Conservation (phyloP, 2,797 vertebrate genomes). For the Furcifer pardalis region DNA sequence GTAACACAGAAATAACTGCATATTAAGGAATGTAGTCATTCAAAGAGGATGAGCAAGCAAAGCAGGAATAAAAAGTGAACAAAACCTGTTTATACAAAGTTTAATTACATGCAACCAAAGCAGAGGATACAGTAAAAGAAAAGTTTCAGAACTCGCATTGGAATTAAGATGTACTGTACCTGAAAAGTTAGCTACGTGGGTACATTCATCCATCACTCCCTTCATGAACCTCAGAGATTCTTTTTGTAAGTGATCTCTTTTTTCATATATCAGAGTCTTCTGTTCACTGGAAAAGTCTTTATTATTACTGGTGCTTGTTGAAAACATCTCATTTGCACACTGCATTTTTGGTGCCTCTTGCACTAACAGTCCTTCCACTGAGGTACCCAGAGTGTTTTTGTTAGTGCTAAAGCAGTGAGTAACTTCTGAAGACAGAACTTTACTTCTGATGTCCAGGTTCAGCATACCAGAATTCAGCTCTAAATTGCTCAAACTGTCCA, state of each 20-base stretch:
- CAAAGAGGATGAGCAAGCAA: not conserved
- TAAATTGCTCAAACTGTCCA: constrained; percentile 75
- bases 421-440: constrained; percentile 59
- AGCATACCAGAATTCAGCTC: constrained; percentile 77
- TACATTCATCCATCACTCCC: constrained; percentile 99
- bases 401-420: constrained; percentile 59
- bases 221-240: constrained; percentile 97
- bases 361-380: constrained; percentile 70
- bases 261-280: constrained; percentile 56
- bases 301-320: constrained; percentile 71
- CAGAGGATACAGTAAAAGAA: not conserved
- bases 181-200: constrained; percentile 97
- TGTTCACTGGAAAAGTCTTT: constrained; percentile 50
- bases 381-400: constrained; percentile 62
- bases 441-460: constrained; percentile 62
- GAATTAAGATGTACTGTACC: constrained; percentile 75
- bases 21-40: not conserved
- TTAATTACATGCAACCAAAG: not conserved
- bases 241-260: constrained; percentile 80
- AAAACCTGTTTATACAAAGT: not conserved
- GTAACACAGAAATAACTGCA: not conserved
- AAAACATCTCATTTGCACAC: constrained; percentile 72
- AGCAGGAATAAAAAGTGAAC: not conserved
- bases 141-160: constrained; percentile 33
- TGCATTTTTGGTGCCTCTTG: constrained; percentile 64